Evolutionary conservation across 2,797 vertebrate species (phyloP).

Genomic region (Loriculus beryllinus): DNA sequence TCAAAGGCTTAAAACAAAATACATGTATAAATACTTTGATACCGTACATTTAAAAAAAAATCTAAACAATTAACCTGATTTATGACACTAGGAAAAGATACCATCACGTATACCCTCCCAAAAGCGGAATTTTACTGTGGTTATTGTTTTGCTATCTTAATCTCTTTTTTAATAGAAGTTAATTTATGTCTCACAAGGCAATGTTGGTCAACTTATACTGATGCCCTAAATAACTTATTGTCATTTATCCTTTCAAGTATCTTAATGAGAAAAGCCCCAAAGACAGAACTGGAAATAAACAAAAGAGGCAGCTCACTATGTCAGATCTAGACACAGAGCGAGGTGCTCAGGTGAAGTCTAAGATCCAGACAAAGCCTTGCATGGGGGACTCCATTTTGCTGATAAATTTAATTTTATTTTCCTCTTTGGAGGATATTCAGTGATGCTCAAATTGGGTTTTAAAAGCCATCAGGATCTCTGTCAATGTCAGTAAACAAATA

Average conservation of each 20-base stretch:
- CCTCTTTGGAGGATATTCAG: constrained; percentile 67
- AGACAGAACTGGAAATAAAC: neutral
- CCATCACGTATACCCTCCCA: neutral
- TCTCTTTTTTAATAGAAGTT: constrained; percentile 2
- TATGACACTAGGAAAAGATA: neutral
- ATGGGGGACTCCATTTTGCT: constrained; percentile 17
- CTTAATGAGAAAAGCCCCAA: neutral
- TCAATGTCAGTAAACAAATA: constrained; percentile 74
- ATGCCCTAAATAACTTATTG: neutral
- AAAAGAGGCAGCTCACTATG: neutral
- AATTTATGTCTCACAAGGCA: constrained; percentile 16
- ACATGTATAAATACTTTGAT: neutral
- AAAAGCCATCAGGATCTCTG: constrained; percentile 72
- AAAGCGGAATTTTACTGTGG: neutral
- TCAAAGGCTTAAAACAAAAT: neutral
- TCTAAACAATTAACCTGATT: neutral
- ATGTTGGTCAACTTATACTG: neutral
- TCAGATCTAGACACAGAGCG: neutral
- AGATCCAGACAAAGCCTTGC: constrained; percentile 21
- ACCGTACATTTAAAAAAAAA: fast-evolving
- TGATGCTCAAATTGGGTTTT: constrained; percentile 70
- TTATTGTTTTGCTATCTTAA: constrained; percentile 20
- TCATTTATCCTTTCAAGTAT: constrained; percentile 2
- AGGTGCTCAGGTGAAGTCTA: neutral
- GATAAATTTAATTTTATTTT: constrained; percentile 69